Conservation (phyloP, 2,113 vertebrate genomes). For the human (Homo sapiens) region DNA sequence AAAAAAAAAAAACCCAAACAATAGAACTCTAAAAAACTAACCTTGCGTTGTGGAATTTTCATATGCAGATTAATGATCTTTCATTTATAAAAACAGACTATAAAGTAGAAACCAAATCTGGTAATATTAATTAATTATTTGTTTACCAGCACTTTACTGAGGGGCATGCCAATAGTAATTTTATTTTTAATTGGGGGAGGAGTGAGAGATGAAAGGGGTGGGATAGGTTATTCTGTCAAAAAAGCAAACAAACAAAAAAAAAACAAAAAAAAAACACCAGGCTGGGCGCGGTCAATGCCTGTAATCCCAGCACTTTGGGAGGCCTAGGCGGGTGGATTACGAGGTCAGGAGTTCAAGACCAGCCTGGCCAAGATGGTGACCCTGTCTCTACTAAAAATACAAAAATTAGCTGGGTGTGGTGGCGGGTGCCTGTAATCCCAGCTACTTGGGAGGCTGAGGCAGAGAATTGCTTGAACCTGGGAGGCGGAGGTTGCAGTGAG, state of each 20-base stretch:
- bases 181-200: not conserved
- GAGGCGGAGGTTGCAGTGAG: too few species aligned
- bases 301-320: too few species aligned
- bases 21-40: not conserved
- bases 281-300: too few species aligned
- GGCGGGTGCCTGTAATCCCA: too few species aligned
- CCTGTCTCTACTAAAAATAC: too few species aligned
- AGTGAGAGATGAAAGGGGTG: not conserved
- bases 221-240: not conserved
- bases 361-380: too few species aligned
- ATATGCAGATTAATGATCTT: not conserved
- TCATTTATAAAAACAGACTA: not conserved
- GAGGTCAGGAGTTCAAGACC: too few species aligned
- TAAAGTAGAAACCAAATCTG: not conserved
- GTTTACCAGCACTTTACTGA: not conserved
- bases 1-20: not conserved
- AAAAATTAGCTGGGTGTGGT: too few species aligned
- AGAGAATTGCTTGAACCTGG: too few species aligned
- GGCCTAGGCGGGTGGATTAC: too few species aligned
- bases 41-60: not conserved
- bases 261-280: too few species aligned
- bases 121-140: not conserved
- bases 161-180: not conserved
- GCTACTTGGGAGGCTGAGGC: too few species aligned
- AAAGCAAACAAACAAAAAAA: accelerated